These are phyloP conservation scores for Geopemphigus sp. DNA, from an alignment of 1,140 invertebrate species.

Conservation along the genomic window DNA sequence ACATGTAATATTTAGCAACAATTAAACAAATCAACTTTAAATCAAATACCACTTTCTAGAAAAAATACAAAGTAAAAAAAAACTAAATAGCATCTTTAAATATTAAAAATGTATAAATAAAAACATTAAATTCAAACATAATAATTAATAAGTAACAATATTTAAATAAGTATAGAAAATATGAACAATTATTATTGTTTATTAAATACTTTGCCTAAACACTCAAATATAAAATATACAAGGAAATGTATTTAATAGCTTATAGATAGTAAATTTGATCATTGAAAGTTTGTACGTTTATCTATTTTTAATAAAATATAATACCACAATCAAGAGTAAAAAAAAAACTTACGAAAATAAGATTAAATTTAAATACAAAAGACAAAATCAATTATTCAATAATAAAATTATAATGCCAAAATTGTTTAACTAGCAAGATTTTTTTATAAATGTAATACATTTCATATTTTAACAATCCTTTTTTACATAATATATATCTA, in stretches of 20 bases:
- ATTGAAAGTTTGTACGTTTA: constrained; percentile 31
- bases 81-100: constrained; percentile 12
- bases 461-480: background rate
- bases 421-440: background rate
- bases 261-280: constrained; percentile 43
- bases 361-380: constrained; percentile 33
- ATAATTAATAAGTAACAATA: constrained; percentile 46
- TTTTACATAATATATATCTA: constrained; percentile 30
- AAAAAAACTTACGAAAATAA: constrained; percentile 20
- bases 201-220: constrained; percentile 34
- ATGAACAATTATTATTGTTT: constrained; percentile 35
- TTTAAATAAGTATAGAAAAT: constrained; percentile 45
- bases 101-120: constrained; percentile 40
- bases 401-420: constrained; percentile 28
- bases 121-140: constrained; percentile 43
- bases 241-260: constrained; percentile 4
- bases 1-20: constrained; percentile 30
- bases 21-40: constrained; percentile 17
- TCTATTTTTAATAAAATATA: constrained; percentile 5
- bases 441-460: background rate
- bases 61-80: constrained; percentile 45
- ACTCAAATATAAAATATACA: constrained; percentile 19
- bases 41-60: background rate
- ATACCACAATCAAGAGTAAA: constrained; percentile 2
- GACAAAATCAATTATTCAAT: constrained; percentile 11